Evolutionary conservation across 2,113 vertebrate genomes (phyloP).

Genomic region (Onychostruthus taczanowskii): DNA sequence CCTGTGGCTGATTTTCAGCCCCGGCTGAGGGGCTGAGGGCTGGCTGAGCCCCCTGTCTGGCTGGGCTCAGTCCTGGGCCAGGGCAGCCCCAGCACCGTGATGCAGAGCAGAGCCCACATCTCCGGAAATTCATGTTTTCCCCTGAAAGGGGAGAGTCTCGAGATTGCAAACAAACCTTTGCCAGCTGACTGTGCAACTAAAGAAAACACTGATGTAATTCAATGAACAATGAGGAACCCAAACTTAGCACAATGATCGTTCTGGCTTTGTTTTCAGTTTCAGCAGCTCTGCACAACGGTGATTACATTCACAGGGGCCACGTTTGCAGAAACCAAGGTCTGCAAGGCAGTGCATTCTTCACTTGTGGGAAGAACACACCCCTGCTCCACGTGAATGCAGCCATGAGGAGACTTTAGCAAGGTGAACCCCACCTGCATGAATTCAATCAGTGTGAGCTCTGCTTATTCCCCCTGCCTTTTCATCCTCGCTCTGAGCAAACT

Average conservation of each 20-base stretch:
- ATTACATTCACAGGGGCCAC: constrained; percentile 40
- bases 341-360: neutral
- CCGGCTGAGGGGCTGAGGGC: neutral
- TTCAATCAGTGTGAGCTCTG: neutral
- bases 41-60: neutral
- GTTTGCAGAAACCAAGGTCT: constrained; percentile 14
- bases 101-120: constrained; percentile 2
- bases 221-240: constrained; percentile 51
- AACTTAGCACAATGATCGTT: constrained; percentile 60
- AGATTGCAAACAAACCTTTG: constrained; percentile 46
- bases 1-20: neutral
- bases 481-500: neutral
- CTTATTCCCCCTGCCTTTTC: neutral
- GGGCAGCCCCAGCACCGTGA: neutral
- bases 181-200: constrained; percentile 64
- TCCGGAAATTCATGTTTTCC: constrained; percentile 26
- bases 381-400: neutral
- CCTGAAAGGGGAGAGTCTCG: constrained; percentile 28
- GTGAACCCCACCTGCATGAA: neutral
- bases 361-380: neutral
- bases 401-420: accelerated
- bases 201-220: constrained; percentile 59
- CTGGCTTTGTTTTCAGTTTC: constrained; percentile 44
- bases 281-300: constrained; percentile 44
- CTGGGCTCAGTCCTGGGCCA: neutral